Evolutionary conservation across 2,797 vertebrate genomes (phyloP).

Genomic region (Hemibagrus guttatus): DNA sequence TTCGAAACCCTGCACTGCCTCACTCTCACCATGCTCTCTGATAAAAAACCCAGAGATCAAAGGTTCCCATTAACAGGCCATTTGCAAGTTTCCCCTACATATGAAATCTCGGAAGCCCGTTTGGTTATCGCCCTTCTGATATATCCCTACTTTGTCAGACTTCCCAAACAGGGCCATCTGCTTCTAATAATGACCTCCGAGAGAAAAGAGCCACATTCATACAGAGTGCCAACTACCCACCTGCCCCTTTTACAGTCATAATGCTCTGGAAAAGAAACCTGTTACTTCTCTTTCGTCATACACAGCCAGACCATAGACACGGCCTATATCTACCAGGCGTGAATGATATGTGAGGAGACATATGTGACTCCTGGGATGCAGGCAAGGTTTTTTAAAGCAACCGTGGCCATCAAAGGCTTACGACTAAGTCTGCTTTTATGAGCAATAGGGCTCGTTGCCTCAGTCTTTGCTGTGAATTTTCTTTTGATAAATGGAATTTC

Average conservation of each 20-base stretch:
- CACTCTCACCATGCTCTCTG: conserved; percentile 72
- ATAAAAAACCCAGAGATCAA: conserved; percentile 79
- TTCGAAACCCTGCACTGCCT: conserved; percentile 69
- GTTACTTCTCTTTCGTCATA: conserved; percentile 72
- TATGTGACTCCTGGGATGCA: conserved; percentile 68
- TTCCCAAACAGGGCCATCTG: conserved; percentile 68
- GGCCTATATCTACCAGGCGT: conserved; percentile 69
- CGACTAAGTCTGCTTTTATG: conserved; percentile 53
- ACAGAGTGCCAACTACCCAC: conserved; percentile 67
- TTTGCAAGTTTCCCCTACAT: conserved; percentile 69
- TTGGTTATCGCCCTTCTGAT: conserved; percentile 73
- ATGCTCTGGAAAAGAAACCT: conserved; percentile 66
- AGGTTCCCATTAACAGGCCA: conserved; percentile 74
- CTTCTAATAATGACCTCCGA: conserved; percentile 63
- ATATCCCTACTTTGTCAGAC: conserved; percentile 70
- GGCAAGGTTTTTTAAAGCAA: conserved; percentile 64
- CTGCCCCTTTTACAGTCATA: conserved; percentile 73
- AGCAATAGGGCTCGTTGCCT: not conserved
- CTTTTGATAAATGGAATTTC: conserved; percentile 46
- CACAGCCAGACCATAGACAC: not conserved
- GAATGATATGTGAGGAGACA: conserved; percentile 65
- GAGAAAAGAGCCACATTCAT: conserved; percentile 32
- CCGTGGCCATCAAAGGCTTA: conserved; percentile 63
- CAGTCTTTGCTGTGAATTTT: not conserved
- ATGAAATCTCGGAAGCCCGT: conserved; percentile 70